Percentiles rank a stretch among this genome's conserved stretches.
phyloP scores from a whole-genome alignment of 2,113 vertebrate genomes.

The Rhinichthys klamathensis region DNA sequence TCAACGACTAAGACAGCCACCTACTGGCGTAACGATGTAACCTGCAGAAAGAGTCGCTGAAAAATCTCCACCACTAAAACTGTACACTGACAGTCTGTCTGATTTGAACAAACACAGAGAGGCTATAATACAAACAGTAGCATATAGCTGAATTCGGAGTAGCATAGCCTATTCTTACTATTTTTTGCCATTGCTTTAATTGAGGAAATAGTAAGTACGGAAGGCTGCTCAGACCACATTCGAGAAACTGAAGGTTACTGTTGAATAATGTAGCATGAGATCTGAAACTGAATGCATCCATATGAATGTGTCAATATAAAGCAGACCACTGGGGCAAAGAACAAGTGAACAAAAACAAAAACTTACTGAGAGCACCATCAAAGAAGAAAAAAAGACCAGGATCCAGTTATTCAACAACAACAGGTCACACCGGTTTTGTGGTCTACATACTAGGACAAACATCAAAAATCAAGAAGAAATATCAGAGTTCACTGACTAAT shows the following conservation, averaged over 20 bases:
- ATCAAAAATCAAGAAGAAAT: not conserved
- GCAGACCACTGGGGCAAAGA: not conserved
- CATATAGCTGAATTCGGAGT: not conserved
- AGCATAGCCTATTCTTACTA: not conserved
- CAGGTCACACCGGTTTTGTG: slow-evolving; percentile 14
- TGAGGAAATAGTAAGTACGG: not conserved
- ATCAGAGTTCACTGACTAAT: not conserved
- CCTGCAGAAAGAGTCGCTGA: not conserved
- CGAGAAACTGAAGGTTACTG: not conserved
- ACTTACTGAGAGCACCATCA: not conserved
- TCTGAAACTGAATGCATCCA: not conserved
- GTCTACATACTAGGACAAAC: not conserved
- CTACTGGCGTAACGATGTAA: not conserved
- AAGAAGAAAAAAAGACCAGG: not conserved
- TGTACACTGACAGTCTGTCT: not conserved
- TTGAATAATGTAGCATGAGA: not conserved
- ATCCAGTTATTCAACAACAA: slow-evolving; percentile 12
- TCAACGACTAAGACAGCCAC: not conserved
- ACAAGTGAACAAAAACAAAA: not conserved
- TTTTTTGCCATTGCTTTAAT: not conserved
- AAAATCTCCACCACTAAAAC: too few species aligned
- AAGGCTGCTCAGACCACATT: not conserved
- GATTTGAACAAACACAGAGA: not conserved
- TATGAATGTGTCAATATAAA: not conserved
- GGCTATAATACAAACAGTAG: too few species aligned